These are phyloP conservation scores for Diabrotica balteata DNA, from an alignment of 2,888 invertebrate species.

Conservation along the genomic window DNA sequence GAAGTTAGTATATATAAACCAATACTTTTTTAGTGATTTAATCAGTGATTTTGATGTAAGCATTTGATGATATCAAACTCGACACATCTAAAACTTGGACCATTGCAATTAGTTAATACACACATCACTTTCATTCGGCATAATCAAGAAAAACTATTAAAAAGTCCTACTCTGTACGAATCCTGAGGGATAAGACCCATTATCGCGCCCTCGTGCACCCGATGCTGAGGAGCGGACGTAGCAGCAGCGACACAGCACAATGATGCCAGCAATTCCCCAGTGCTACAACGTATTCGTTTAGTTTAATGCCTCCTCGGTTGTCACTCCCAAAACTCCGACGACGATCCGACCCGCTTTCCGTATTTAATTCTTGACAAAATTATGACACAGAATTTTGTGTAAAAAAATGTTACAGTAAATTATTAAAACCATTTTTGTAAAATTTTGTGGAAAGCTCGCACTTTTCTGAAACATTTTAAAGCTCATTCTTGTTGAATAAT, in stretches of 20 bases:
- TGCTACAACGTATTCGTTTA: constrained; percentile 59
- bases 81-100: too few species aligned
- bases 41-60: too few species aligned
- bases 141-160: not conserved
- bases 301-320: constrained; percentile 57
- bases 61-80: too few species aligned
- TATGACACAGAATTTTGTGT: constrained; percentile 15
- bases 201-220: constrained; percentile 57
- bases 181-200: constrained; percentile 59
- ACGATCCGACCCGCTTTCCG: constrained; percentile 30
- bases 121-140: too few species aligned
- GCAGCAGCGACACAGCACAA: constrained; percentile 44
- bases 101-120: too few species aligned
- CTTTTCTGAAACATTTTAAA: too few species aligned
- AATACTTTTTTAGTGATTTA: too few species aligned
- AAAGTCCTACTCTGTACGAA: constrained; percentile 14
- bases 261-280: constrained; percentile 53
- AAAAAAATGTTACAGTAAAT: too few species aligned
- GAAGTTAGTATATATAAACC: too few species aligned
- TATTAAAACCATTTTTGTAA: too few species aligned
- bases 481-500: too few species aligned
- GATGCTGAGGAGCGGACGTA: constrained; percentile 34
- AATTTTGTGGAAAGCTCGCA: too few species aligned
- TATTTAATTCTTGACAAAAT: constrained; percentile 3
- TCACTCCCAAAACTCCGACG: constrained; percentile 50